Evolutionary conservation across 1,140 invertebrate species (phyloP), one percentile per base, ranked within the genome.

Genomic region (Drosophila micromelanica): DNA sequence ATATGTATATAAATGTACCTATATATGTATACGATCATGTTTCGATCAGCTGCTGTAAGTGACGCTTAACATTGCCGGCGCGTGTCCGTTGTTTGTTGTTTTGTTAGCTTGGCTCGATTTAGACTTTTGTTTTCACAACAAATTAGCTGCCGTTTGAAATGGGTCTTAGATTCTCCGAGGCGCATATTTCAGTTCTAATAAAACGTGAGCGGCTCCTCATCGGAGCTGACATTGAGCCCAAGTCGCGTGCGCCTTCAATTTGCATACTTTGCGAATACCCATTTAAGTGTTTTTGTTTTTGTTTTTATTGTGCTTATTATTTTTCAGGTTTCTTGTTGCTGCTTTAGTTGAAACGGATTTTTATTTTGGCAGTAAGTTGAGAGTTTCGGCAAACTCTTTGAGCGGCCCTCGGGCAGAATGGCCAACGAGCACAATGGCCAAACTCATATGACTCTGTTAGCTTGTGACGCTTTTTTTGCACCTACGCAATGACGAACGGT

Each of bases 401-500:
- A 56, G n/a, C 65, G 35, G 13, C 65, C 57, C 65, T 69, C 65
- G 46, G 20, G n/a, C 42, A 15, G 0, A 55, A 9, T 9, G 8
- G 23, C 27, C 42, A 35, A 23, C 35, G 15, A 13, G 8, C 17
- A 45, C 43, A 11, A 7, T 43, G 56, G 9, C 40, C 27, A 32
- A 42, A 55, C 76, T 85, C 77, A 84, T 80, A 84, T 84, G 80
- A 84, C 56, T 59, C 56, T 43, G 13, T 51, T 51, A 52, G 27
- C 80, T 85, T 85, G 81, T 85, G 80, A 85, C 71, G 65, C 23
- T 48, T 32, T 62, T 82, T 82, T 85, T 80, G 80, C 80, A 85
- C 80, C 81, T 84, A 84, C 76, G 80, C 80, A 86, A 72, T 74
- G 57, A 59, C 52, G 63, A 52, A 37, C 46, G 51, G 57, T 57